Base-by-base conservation (phyloP, 1,140 invertebrate genomes). In the Formica selysi region DNA sequence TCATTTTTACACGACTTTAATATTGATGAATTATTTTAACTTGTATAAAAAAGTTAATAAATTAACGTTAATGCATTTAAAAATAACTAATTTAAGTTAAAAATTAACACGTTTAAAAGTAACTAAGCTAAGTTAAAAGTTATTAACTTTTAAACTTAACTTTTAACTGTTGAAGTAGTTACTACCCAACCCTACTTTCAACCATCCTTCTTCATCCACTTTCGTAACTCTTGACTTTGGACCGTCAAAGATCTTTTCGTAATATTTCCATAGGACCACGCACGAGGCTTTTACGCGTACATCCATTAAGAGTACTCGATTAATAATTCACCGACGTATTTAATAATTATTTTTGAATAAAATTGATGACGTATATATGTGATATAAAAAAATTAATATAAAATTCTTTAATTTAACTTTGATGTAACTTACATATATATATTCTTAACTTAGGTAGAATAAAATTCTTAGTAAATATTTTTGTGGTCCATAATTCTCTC, bases 201-300 rank as follows among this genome's bases (percentile, higher is more conserved):
- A 78, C n/a, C 76, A 41, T 76, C 38, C 41, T 67, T 68, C 44
- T 79, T 68, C 29, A 32, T 67, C 32, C 76, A 38, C 44, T 38
- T 70, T 68, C 32, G 26, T 70, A 32, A 80, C 44, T 44, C n/a
- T 38, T 70, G 64, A 80, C 76, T 68, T 38, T 10, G 32, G 10
- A 26, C 22, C 22, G n/a, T 54, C 44, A 54, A 80, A 57, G 8
- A 26, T 54, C 68, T 70, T 68, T 80, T 70, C 13, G 22, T 54
- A 68, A 80, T 44, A 80, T 44, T 80, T 80, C n/a, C 19, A 38
- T 7, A 19, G 7, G 48, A 79, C 44, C n/a, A 3, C 13, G 8
- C 13, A 8, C 19, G 11, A 7, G 16, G 10, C 19, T 65, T 32
- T 36, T 68, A 70, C 38, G 7, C 26, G 19, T 4, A 62, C n/a